Percentiles rank a stretch among this genome's conserved stretches.
Conservation (phyloP, 2,797 vertebrate genomes). For the Tokudaia muenninki region DNA sequence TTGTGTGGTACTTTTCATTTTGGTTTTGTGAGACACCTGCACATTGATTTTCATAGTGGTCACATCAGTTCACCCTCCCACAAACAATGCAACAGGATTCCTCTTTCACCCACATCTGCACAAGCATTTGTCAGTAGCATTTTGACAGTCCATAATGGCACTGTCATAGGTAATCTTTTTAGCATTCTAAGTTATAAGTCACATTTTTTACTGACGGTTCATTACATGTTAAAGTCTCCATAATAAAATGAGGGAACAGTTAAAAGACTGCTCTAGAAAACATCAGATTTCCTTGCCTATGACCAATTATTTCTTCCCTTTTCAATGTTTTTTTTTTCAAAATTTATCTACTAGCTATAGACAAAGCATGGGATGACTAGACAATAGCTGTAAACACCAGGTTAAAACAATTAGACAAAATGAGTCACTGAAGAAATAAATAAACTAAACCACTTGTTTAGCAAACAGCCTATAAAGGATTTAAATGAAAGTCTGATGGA, state of each 20-base stretch:
- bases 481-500: background rate
- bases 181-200: constrained; percentile 33
- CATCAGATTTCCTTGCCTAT: background rate
- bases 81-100: background rate
- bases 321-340: background rate
- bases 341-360: background rate
- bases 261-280: background rate
- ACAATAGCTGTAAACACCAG: background rate
- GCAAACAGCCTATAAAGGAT: background rate
- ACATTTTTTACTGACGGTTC: background rate
- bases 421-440: background rate
- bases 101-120: background rate
- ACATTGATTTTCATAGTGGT: too few relatives aligned
- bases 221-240: background rate
- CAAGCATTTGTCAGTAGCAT: background rate
- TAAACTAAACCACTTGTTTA: background rate
- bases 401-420: constrained; percentile 10
- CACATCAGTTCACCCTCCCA: background rate
- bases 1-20: background rate
- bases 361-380: background rate
- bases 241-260: constrained; percentile 9
- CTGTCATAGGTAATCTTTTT: background rate
- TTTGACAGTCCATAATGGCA: background rate
- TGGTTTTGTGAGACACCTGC: background rate
- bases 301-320: background rate